Base-by-base conservation (phyloP, 2,888 invertebrate species). In the Agrochola lota region DNA sequence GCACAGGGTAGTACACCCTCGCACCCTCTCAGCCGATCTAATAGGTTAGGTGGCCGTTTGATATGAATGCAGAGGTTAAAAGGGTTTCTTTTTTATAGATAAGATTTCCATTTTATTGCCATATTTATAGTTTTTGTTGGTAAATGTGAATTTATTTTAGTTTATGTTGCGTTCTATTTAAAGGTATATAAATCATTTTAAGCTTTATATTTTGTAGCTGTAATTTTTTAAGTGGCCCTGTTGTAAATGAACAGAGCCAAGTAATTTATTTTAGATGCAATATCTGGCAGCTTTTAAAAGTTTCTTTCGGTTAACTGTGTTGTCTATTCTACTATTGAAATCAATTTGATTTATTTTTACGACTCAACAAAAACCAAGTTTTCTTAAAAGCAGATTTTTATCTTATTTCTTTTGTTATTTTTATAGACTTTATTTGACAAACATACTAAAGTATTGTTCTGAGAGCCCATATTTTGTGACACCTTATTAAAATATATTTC, bases 1-100 rank as follows among this genome's bases (percentile, higher is more conserved):
- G 95, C 84, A 94, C 96, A 81, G 90, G 84, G 81, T 76, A 80
- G 89, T 88, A 87, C 95, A 57, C 93, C 93, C 92, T 91, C 87
- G 84, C 93, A 89, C 94, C 92, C 93, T 91, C 91, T 90, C 75
- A 87, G 78, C 75, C 80, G 81, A 89, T 89, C 93, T 93, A 93
- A 93, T 94, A 92, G 91, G 91, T 86, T 84, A 89, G 91, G 91
- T 90, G 88, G 84, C 85, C 77, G 88, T 80, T 85, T 84, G 83
- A 89, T 88, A 88, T 76, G 81, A 84, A 84, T 78, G 84, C 83
- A 74, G 83, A 80, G 81, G 81, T 85, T 77, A 72, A 88, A 89
- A 81, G 83, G 87, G 88, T 85, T 81, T 84, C 55, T 64, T 74
- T 88, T 78, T 88, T 80, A 75, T 71, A 87, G 86, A 85, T 87